These are phyloP conservation scores for Sphenopsis melanotis DNA, from an alignment of 2,797 vertebrate species.

Conservation along the genomic window DNA sequence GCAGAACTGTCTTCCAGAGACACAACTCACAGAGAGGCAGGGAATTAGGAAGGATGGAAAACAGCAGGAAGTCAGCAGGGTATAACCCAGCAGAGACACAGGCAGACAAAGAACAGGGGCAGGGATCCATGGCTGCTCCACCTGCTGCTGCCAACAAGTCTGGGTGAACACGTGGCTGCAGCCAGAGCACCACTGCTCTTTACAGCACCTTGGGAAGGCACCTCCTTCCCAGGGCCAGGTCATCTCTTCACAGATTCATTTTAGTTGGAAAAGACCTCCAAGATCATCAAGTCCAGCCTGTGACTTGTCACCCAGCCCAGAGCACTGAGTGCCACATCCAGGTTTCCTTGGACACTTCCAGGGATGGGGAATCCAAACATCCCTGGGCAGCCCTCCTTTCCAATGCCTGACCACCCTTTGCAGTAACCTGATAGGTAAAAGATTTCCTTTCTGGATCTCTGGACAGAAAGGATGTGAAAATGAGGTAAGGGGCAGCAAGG, in stretches of 20 bases:
- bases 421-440: background rate
- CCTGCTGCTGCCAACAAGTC: background rate
- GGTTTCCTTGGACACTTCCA: background rate
- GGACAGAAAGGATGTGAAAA: background rate
- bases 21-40: background rate
- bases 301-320: background rate
- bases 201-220: background rate
- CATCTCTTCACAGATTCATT: background rate
- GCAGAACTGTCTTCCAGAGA: background rate
- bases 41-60: background rate
- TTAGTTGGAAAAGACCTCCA: background rate
- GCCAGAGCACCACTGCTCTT: background rate
- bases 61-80: background rate
- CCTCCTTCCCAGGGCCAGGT: rapidly evolving
- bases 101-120: background rate
- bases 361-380: background rate
- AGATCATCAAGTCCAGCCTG: background rate
- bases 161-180: rapidly evolving
- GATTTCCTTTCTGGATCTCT: background rate
- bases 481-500: background rate
- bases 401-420: background rate
- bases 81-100: background rate
- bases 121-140: rapidly evolving
- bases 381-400: background rate
- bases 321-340: background rate